Evolutionary conservation across 35 echinoderm and acorn worm genomes (phyloP), one percentile per base, ranked within the genome.

Genomic region (Ophioderma brevispina): DNA sequence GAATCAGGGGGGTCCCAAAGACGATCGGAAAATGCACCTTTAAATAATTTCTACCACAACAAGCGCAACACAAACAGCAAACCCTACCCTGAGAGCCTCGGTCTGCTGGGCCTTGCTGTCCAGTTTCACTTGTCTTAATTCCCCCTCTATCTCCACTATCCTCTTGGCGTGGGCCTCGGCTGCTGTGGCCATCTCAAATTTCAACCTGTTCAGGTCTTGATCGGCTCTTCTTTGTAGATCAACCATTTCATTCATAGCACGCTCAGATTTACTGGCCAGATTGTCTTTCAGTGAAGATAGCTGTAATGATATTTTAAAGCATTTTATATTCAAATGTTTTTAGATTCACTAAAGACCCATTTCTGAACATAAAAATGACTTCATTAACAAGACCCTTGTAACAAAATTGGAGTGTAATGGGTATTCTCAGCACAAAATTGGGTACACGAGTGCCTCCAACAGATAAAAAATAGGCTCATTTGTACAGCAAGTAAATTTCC

Each of bases 181-280:
- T 15, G 93, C 87, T 0, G 94, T 52, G 17, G 94, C 82, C 70
- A 95, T 84, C 35, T 92, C 90, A 90, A 92, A 92, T 64, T 95
- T 95, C 32, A 98, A 90, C 41, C 86, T 89, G 32, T 92, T 94
- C 17, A 98, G 37, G 50, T 98, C 93, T 63, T 86, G 82, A 52
- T 98, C 96, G n/a, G 87, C 86, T 32, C 76, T 80, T 18, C 86
- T 81, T 80, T 93, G 93, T 33, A 98, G 35, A 11, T 75, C 33
- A 5, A 42, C 88, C 33, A 94, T 77, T 35, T 98, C 96, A 33
- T 86, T 78, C 87, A 89, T 80, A 0, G 96, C 87, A 37, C 75
- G 76, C 5, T 95, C 90, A 21, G 93, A 92, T 41, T 98, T 98
- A 6, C 33, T 86, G 32, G 90, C 64, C 31, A 98, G 64, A 28